Evolutionary conservation across 2,113 vertebrate species (phyloP).

Genomic region (Mastomys coucha): DNA sequence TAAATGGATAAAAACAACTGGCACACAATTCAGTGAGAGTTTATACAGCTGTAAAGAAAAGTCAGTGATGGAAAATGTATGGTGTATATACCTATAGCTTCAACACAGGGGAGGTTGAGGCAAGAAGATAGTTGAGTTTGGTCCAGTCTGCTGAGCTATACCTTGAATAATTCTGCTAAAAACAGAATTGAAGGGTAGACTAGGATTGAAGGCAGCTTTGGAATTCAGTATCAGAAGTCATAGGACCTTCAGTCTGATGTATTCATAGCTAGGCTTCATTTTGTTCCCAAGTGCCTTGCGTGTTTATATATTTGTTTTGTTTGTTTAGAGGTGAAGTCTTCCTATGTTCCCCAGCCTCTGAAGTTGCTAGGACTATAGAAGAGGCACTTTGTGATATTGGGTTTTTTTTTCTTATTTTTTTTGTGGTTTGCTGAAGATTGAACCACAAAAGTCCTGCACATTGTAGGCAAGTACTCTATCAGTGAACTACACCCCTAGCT

Average conservation of each 20-base stretch:
- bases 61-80: background rate
- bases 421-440: background rate
- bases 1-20: background rate
- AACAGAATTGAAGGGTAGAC: background rate
- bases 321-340: background rate
- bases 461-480: background rate
- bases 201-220: conserved; percentile 33
- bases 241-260: background rate
- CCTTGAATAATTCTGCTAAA: conserved; percentile 8
- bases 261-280: background rate
- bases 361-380: background rate
- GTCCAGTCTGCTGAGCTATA: background rate
- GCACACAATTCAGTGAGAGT: background rate
- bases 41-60: background rate
- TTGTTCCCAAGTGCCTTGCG: background rate
- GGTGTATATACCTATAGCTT: background rate
- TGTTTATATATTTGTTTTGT: background rate
- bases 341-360: background rate
- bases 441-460: background rate
- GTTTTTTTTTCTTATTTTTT: background rate
- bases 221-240: conserved; percentile 22
- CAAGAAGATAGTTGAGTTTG: background rate
- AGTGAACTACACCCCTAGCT: background rate
- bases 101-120: background rate
- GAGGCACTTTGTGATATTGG: background rate